Evolutionary conservation across 2,113 vertebrate genomes (phyloP).

Genomic region (Rhadina sibilatrix): DNA sequence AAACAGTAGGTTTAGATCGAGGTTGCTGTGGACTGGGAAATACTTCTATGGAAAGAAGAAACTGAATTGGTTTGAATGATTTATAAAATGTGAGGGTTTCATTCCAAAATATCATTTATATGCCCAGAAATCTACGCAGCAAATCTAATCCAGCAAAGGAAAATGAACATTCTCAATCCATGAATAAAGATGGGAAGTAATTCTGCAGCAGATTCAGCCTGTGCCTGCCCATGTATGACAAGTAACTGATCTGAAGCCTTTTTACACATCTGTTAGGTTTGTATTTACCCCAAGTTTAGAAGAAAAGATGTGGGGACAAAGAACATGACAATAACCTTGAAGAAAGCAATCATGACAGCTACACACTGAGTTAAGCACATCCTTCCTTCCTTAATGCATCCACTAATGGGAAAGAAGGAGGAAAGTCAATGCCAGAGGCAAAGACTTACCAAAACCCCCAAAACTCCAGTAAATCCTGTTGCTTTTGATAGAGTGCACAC

Average conservation of each 20-base stretch:
- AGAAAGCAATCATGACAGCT: not conserved
- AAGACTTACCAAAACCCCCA: not conserved
- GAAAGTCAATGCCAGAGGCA: not conserved
- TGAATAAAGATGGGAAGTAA: constrained; percentile 15
- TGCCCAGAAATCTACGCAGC: not conserved
- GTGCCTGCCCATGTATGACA: not conserved
- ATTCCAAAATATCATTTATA: constrained; percentile 28
- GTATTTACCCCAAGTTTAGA: not conserved
- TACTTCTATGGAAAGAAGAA: not conserved
- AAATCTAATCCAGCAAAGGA: constrained; percentile 14
- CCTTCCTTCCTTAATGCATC: not conserved
- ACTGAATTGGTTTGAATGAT: not conserved
- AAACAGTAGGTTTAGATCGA: not conserved
- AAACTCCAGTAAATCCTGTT: not conserved
- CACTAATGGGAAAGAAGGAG: not conserved
- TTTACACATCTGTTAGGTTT: not conserved
- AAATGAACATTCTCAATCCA: constrained; percentile 7
- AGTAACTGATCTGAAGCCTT: not conserved
- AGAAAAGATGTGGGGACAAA: not conserved
- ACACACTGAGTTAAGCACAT: not conserved
- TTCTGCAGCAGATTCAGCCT: not conserved
- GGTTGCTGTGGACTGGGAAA: not conserved
- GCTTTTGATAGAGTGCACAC: not conserved
- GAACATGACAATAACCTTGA: not conserved
- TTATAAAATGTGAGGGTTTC: constrained; percentile 17